Evolutionary conservation across 2,113 vertebrate genomes (phyloP), one percentile per base, ranked within the genome.

Genomic region (Canis aureus): DNA sequence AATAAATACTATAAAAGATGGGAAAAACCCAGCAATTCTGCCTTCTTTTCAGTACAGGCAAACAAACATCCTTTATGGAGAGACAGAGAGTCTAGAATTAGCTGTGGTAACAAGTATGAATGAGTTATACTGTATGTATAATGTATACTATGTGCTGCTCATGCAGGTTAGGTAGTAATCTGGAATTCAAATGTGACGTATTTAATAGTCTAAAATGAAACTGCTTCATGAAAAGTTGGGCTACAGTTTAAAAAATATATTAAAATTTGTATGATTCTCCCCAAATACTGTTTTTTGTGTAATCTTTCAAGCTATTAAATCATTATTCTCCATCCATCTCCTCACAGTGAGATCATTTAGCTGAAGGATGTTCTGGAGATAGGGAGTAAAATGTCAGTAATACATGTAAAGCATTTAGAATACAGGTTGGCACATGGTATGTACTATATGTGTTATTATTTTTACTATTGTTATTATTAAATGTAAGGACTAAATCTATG

Each of bases 1-100:
- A 94, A 83, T 91, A 95, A 92, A 90, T 94, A 84, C 66, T 96
- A 94, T 15, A 57, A 85, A 84, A 90, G 64, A 64, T 78, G 73
- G 16, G 32, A 27, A 32, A 8, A 15, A 79, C n/a, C 8, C n/a
- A 64, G 57, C 11, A 83, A 66, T 73, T 67, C 23, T 93, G 20
- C 10, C 17, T 84, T 73, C 62, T 81, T 94, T 95, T 79, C 19
- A 62, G 32, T 16, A 43, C 13, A 19, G 23, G 43, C 15, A 81
- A 97, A 83, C 25, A 97, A 84, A 79, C 27, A 51, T 10, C 11
- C 29, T 86, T 67, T n/a, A 79, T 43, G 12, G 19, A 69, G 53
- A 93, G 87, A 94, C 15, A 73, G 22, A 91, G 0, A 71, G 27
- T 53, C 13, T 43, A 84, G 19, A 95, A 87, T 27, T 67, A 80